Evolutionary conservation across 2,888 invertebrate species (phyloP), one percentile per base, ranked within the genome.

Genomic region (Drosophila mimica): DNA sequence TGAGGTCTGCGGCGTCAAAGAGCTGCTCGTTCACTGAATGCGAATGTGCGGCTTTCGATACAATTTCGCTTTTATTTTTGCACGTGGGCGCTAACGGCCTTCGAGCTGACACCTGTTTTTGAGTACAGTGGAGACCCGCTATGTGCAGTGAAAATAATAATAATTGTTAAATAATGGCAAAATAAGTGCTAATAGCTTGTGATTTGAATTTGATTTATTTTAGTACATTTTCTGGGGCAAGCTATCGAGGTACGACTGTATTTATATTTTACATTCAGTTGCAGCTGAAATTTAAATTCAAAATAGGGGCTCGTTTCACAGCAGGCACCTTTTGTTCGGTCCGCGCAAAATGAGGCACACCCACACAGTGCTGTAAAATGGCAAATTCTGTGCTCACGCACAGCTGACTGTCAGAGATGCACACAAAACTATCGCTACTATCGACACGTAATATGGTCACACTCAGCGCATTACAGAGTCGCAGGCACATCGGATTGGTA

Each of bases 1-100:
- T 79, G 69, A 70, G 64, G 77, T 75, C 79, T 38, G 49, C 36
- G 65, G 53, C n/a, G 51, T 17, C 38, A 30, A 58, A 67, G 30
- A 68, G 70, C 48, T 72, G 31, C 17, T 46, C 40, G 30, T n/a
- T 34, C 34, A 81, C 81, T 81, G 62, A 81, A 31, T n/a, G 40
- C 61, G 53, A n/a, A 15, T 63, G 31, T 20, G 30, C n/a, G 30
- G 38, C 34, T 40, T 36, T 51, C 20, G 25, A 17, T n/a, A 38
- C 36, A 20, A 40, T 38, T 73, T 58, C 3, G 11, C 15, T 31
- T 4, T 4, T 4, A 11, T 25, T 36, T 38, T n/a, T 57, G 58
- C 69, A 52, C 70, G 33, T 67, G 25, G 53, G 49, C 34, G 33
- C 31, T 40, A 38, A 8, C 25, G 34, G 11, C 40, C 20, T 34